phyloP scores from a whole-genome alignment of 2,797 vertebrate species.

The Molothrus ater region DNA sequence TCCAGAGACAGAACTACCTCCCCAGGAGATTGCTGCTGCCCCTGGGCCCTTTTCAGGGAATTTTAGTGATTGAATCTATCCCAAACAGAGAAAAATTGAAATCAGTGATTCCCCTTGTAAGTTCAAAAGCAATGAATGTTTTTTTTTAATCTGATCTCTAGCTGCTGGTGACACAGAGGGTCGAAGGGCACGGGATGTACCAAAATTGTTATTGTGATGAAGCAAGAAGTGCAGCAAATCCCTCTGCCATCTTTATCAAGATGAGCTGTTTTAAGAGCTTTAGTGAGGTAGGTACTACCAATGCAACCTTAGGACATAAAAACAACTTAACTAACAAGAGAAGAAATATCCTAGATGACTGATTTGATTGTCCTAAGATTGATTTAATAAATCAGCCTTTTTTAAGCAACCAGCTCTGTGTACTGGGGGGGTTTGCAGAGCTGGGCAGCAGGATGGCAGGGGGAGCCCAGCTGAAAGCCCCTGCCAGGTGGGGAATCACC shows the following conservation, averaged over 20 bases:
- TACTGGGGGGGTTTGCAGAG: not conserved
- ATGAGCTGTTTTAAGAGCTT: not conserved
- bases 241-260: not conserved
- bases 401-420: accelerated
- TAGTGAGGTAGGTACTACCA: not conserved
- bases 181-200: not conserved
- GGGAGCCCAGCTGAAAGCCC: not conserved
- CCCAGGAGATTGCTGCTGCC: not conserved
- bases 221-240: not conserved
- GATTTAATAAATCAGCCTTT: not conserved
- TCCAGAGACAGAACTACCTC: not conserved
- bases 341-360: not conserved
- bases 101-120: accelerated
- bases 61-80: not conserved
- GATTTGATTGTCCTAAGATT: not conserved
- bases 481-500: not conserved
- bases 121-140: not conserved
- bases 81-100: not conserved
- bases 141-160: not conserved
- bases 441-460: not conserved
- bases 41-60: not conserved
- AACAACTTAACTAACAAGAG: not conserved
- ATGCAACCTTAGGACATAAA: not conserved
- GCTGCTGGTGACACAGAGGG: not conserved
- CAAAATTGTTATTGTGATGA: not conserved